Evolutionary conservation across 2,888 invertebrate genomes (phyloP), one percentile per base, ranked within the genome.

Genomic region (Patella depressa): DNA sequence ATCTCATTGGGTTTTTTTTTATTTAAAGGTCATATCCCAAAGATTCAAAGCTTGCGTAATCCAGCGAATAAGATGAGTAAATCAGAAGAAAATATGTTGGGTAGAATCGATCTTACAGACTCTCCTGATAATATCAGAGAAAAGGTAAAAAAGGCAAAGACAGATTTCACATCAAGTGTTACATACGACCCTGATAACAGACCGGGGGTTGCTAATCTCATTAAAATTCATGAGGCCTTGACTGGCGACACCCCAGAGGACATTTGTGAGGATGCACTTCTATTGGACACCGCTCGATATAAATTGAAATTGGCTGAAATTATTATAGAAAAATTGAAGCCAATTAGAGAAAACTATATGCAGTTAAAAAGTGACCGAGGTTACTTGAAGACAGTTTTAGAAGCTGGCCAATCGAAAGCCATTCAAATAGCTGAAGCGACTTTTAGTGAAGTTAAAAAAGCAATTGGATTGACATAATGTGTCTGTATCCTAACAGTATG

Each of bases 1-100:
- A 1, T 7, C 45, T 45, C 7, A 45, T 9, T 45, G 45, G 9
- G 9, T 45, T 45, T 45, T 45, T 45, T 45, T 45, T 7, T 45
- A 9, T 45, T 45, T 45, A 45, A 9, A 91, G 90, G 88, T 53
- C 84, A 87, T 17, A 81, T 88, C 54, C 83, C 90, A 3, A 89
- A 93, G 76, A 93, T 99, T 78, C 94, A 94, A 87, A 98, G 97
- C 89, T 93, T 99, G 12, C 94, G 97, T 72, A 95, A 97, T 89
- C 98, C 98, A 0, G 89, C 91, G 0, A 96, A 95, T 89, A 99
- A 99, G 93, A 99, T 99, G 99, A 99, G 99, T 15, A 99, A 99
- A 93, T 99, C 99, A 0, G 96, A 97, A 88, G 89, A 93, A 0
- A 95, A 97, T 92, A 91, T 93, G 0, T 95, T 94, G 88, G 95